Base-by-base conservation (phyloP, 2,888 invertebrate genomes). In the Ophion obscuratus region DNA sequence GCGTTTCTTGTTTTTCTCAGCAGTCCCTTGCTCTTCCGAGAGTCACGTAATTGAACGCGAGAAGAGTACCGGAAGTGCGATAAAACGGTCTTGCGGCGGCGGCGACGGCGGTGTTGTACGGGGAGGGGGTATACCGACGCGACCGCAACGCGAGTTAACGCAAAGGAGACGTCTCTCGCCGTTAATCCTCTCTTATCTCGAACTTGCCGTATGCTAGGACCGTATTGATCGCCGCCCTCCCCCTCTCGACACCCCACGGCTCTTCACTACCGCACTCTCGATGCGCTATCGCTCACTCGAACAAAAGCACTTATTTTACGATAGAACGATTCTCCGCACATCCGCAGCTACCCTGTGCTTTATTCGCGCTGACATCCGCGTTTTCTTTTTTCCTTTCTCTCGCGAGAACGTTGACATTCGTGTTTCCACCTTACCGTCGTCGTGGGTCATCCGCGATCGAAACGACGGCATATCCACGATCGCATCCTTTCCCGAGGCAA, bases 141-240 rank as follows among this genome's bases (percentile, higher is more conserved):
- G 74, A 9, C 40, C 68, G 74, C 14, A 57, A 86, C 74, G 62
- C 66, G 61, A 83, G 86, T 86, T 86, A 86, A 81, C 86, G 83
- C 86, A 86, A 86, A 86, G 83, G 86, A 86, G 86, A 86, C 86
- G 86, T 86, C 86, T 81, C 86, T 9, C 40, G 83, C 83, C 86
- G 86, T 86, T 86, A 86, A 86, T 86, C 83, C 86, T 86, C 86
- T 83, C 86, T 86, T 83, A 86, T 86, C 86, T 86, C 86, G 83
- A 83, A 83, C 74, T 86, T 66, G 83, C 86, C 86, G 83, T 86
- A 86, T 86, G 86, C 86, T 86, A 64, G 81, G 66, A 47, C 83
- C 74, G 86, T 86, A 86, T 86, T 86, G 86, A 86, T 86, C 86
- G 83, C 73, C 40, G 24, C 74, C 14, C 66, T 61, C 75, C 27